These are phyloP conservation scores for Denticeps clupeoides DNA, from an alignment of 2,797 vertebrate genomes.

Conservation along the genomic window DNA sequence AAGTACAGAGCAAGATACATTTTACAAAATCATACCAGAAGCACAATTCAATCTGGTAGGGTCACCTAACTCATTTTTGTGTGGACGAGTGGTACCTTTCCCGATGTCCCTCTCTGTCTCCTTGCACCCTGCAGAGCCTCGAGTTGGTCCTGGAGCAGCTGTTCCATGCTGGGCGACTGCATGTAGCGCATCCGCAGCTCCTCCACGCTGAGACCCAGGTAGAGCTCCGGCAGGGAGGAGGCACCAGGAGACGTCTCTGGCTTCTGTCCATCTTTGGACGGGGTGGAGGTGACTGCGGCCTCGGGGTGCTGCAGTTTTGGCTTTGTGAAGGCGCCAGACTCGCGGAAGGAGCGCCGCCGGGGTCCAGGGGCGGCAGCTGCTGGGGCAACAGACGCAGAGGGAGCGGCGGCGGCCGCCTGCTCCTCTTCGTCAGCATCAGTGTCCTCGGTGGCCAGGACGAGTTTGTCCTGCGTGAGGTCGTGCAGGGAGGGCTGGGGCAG, in stretches of 20 bases:
- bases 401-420: slow-evolving; percentile 7
- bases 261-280: slow-evolving; percentile 51
- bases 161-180: slow-evolving; percentile 61
- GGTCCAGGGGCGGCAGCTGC: slow-evolving; percentile 31
- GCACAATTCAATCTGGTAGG: no score
- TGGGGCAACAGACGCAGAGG: slow-evolving; percentile 1
- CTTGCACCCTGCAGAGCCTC: slow-evolving; percentile 23
- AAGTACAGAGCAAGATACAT: neutral
- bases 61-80: no score
- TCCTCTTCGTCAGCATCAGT: slow-evolving; percentile 69
- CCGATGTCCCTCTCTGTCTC: slow-evolving; percentile 31
- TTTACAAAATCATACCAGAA: no score
- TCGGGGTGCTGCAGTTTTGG: slow-evolving; percentile 79
- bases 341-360: slow-evolving; percentile 76
- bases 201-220: slow-evolving; percentile 75
- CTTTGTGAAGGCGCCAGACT: slow-evolving; percentile 82
- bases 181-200: slow-evolving; percentile 65
- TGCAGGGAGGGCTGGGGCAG: slow-evolving; percentile 87
- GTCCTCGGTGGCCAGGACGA: slow-evolving; percentile 77
- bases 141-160: slow-evolving; percentile 64
- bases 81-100: slow-evolving; percentile 58
- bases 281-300: slow-evolving; percentile 29
- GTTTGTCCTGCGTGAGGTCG: slow-evolving; percentile 92
- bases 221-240: slow-evolving; percentile 62
- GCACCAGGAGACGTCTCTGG: slow-evolving; percentile 29